These are phyloP conservation scores for Tretioscincus oriximinensis DNA, from an alignment of 2,113 vertebrate species.

Conservation along the genomic window DNA sequence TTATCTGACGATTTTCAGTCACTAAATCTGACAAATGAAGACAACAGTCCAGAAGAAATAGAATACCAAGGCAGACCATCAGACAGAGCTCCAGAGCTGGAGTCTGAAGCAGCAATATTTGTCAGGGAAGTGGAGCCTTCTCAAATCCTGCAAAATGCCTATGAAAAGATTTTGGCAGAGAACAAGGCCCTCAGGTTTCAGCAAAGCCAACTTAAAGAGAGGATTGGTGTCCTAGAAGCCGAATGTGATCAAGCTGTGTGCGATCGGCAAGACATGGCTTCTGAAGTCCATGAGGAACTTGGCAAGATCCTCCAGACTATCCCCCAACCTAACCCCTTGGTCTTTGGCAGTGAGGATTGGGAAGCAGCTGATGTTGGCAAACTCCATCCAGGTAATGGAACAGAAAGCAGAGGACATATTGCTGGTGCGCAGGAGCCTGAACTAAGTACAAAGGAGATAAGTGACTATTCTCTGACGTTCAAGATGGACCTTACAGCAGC, in stretches of 20 bases:
- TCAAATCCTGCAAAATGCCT: conserved; percentile 45
- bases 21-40: neutral
- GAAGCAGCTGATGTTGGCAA: conserved; percentile 47
- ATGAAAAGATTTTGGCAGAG: conserved; percentile 42
- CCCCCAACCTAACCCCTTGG: conserved; percentile 1
- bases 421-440: conserved; percentile 63
- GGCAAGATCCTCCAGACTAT: conserved; percentile 48
- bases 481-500: conserved; percentile 38
- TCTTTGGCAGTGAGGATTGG: conserved; percentile 26
- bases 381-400: conserved; percentile 20
- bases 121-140: conserved; percentile 54
- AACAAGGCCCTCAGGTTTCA: conserved; percentile 25
- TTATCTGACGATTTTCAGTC: conserved; percentile 13
- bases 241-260: conserved; percentile 49
- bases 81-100: neutral
- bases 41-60: neutral
- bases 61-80: neutral
- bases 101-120: conserved; percentile 41
- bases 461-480: conserved; percentile 46
- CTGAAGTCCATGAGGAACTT: conserved; percentile 49
- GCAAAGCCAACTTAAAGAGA: conserved; percentile 38
- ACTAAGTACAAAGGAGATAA: conserved; percentile 62
- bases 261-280: conserved; percentile 54
- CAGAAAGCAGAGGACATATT: conserved; percentile 39
- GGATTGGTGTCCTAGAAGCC: conserved; percentile 31